phyloP scores from a whole-genome alignment of 2,113 vertebrate genomes.

The Megaptera novaeangliae region DNA sequence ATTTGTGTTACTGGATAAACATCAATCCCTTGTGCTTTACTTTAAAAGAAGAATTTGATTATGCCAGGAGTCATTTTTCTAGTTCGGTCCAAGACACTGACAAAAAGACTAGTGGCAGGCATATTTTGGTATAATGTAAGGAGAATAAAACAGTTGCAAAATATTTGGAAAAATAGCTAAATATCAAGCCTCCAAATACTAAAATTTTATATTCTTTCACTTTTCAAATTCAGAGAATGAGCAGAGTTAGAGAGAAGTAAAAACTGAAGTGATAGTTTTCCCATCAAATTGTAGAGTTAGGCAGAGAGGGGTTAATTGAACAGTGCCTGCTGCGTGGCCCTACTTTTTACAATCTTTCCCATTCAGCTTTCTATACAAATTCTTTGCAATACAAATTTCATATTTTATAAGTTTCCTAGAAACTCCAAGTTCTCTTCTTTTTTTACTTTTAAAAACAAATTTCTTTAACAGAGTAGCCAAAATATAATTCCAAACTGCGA shows the following conservation, averaged over 20 bases:
- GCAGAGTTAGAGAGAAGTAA: background rate
- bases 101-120: background rate
- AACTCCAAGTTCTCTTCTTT: background rate
- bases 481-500: conserved; percentile 1
- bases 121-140: background rate
- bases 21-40: background rate
- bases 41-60: background rate
- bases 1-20: background rate
- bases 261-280: background rate
- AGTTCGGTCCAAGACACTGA: background rate
- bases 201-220: background rate
- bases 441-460: background rate
- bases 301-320: background rate
- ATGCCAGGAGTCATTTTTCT: background rate
- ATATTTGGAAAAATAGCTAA: background rate
- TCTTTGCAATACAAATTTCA: background rate
- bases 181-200: background rate
- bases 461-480: conserved; percentile 37
- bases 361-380: background rate
- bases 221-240: background rate
- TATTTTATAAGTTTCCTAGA: conserved; percentile 30
- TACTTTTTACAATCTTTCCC: background rate
- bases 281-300: background rate
- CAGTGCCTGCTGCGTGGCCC: background rate
- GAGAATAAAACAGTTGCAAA: background rate